These are phyloP conservation scores for Stichopus horrens DNA, from an alignment of 53 echinoderm and acorn worm genomes.

Conservation along the genomic window DNA sequence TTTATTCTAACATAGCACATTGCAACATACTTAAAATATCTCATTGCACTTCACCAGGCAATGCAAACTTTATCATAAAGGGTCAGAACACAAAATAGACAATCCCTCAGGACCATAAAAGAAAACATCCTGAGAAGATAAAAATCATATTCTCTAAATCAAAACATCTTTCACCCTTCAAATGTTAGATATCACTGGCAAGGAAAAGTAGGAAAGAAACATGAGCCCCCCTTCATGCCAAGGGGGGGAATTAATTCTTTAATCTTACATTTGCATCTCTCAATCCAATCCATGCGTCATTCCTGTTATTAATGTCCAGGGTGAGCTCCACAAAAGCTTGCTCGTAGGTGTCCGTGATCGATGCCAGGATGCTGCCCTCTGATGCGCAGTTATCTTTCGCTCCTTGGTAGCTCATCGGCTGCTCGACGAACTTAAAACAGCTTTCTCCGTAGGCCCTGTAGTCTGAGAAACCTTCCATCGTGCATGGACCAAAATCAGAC, in stretches of 20 bases:
- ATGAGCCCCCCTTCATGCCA: not conserved
- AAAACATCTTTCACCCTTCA: too few species aligned
- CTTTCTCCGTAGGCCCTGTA: slow-evolving; percentile 42
- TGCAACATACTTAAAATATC: too few species aligned
- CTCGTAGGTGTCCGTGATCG: slow-evolving; percentile 47
- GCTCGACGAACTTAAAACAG: slow-evolving; percentile 55
- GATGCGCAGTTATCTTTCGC: slow-evolving; percentile 39
- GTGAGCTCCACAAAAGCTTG: slow-evolving; percentile 62
- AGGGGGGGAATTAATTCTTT: not conserved
- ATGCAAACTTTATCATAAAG: too few species aligned
- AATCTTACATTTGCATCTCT: slow-evolving; percentile 42
- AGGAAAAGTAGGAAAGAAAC: not conserved
- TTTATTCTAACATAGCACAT: too few species aligned
- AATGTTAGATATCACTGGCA: too few species aligned
- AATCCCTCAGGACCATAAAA: too few species aligned
- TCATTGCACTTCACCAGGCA: too few species aligned
- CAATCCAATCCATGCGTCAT: slow-evolving; percentile 59
- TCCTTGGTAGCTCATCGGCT: not conserved
- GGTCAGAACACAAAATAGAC: too few species aligned
- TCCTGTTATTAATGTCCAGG: slow-evolving; percentile 31
- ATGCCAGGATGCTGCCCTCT: slow-evolving; percentile 46
- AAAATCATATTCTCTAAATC: not conserved
- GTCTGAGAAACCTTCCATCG: slow-evolving; percentile 10
- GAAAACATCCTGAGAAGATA: too few species aligned
- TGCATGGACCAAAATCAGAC: slow-evolving; percentile 40